Evolutionary conservation across 2,888 invertebrate species (phyloP).

Genomic region (Liodrosophila aerea): DNA sequence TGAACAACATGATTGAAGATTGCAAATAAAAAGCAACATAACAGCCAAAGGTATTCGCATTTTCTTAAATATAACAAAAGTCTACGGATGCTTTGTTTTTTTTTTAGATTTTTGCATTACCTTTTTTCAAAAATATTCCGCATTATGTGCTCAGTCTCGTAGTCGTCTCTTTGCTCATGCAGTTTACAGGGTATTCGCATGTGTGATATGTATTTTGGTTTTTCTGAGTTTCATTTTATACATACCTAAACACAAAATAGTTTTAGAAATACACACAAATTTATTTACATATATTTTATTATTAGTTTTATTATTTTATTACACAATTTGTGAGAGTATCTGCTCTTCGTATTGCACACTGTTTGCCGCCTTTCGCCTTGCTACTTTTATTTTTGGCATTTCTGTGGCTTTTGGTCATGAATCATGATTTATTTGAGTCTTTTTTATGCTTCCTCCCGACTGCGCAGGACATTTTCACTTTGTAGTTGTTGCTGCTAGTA

Average conservation of each 20-base stretch:
- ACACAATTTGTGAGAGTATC: constrained; percentile 6
- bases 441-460: constrained; percentile 35
- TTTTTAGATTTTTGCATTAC: too few relatives aligned
- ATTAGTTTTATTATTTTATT: not conserved
- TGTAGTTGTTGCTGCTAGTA: constrained; percentile 31
- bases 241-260: too few relatives aligned
- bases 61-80: constrained; percentile 10
- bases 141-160: too few relatives aligned
- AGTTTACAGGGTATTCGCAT: too few relatives aligned
- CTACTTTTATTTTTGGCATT: constrained; percentile 74
- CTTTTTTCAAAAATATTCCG: constrained; percentile 62
- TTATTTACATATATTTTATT: not conserved
- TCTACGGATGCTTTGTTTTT: constrained; percentile 1
- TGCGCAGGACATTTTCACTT: constrained; percentile 71
- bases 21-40: constrained; percentile 18
- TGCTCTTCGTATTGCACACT: not conserved
- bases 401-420: constrained; percentile 76
- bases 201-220: too few relatives aligned
- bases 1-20: constrained; percentile 63
- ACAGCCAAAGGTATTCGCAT: constrained; percentile 31
- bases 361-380: not conserved
- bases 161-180: constrained; percentile 32
- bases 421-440: constrained; percentile 74
- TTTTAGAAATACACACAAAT: too few relatives aligned
- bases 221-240: constrained; percentile 13